Base-by-base conservation (phyloP, 1,140 invertebrate species). In the Eupeodes corollae region DNA sequence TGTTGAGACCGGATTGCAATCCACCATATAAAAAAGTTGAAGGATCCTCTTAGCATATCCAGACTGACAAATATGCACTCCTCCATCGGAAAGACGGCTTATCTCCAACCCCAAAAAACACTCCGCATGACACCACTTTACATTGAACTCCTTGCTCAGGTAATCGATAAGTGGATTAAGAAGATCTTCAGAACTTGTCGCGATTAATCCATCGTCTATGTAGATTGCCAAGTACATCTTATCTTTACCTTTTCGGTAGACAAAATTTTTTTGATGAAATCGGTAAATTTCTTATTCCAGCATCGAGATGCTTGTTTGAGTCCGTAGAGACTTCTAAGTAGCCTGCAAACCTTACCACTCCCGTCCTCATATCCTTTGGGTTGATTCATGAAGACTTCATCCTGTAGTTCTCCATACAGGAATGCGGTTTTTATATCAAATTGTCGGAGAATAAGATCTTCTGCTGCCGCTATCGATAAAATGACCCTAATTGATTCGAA, bases 121-220 rank as follows among this genome's bases (percentile, higher is more conserved):
- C 13, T 13, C 35, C 16, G 47, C 50, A 32, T 45, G 15, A 40
- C 44, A 52, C 6, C 46, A 48, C 34, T 46, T 53, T n/a, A 66
- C 55, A 33, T 62, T 56, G 33, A 65, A 67, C 37, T 57, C 35
- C 16, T 43, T 48, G 47, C 37, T 53, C 35, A 64, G 16, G 3
- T 59, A 12, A 39, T 49, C 32, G 5, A 57, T 47, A n/a, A 63
- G 54, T 15, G 38, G 13, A 6, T 55, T 14, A 6, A 57, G 14
- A 38, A 56, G 46, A n/a, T 44, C 26, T 16, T 52, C 38, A 50
- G 50, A 32, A 39, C 39, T 57, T 16, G 59, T 50, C 30, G 51
- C 59, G 44, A 70, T 50, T 16, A 72, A 47, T 9, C 56, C 61
- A 52, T 71, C 69, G 52, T 73, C 66, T 2, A 73, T 63, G 52